Conservation (phyloP, 1,140 invertebrate genomes). For the Dreissena polymorpha region DNA sequence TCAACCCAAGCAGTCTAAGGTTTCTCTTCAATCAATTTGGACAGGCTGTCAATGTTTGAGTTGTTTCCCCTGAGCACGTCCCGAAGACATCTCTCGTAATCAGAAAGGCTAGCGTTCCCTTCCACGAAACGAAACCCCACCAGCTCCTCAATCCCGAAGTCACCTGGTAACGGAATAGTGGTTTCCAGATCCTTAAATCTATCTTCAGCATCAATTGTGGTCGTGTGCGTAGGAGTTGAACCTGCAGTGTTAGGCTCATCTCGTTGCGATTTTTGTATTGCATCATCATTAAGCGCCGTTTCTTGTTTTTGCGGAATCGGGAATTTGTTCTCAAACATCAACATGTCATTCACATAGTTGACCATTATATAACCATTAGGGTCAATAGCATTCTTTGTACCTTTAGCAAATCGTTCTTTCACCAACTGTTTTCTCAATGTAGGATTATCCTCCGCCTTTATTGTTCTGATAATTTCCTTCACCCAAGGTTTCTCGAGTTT, state of each 20-base stretch:
- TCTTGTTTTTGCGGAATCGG: background rate
- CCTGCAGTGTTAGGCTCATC: too few species aligned
- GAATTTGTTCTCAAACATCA: constrained; percentile 26
- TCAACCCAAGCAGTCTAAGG: too few species aligned
- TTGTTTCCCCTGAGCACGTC: background rate
- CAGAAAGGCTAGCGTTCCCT: background rate
- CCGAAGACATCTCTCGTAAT: background rate
- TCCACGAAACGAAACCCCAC: background rate
- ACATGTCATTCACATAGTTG: constrained; percentile 28
- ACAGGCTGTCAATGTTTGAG: background rate
- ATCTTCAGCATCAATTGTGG: background rate
- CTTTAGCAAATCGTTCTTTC: constrained; percentile 29
- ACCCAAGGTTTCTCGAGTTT: constrained; percentile 43
- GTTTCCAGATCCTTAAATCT: background rate
- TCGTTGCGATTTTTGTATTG: background rate
- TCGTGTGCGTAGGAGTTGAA: background rate
- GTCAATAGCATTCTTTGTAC: constrained; percentile 18
- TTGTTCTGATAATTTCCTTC: constrained; percentile 30
- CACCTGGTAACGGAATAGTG: background rate
- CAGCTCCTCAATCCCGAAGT: background rate
- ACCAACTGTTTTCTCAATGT: background rate
- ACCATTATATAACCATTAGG: constrained; percentile 40
- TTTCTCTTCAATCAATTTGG: background rate
- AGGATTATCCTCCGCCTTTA: constrained; percentile 6
- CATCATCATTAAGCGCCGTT: background rate